A percentile compares a stretch with the other conserved stretches of the same genome.
These are phyloP conservation scores for Choloepus hoffmanni DNA, from an alignment of 2,113 vertebrate species.

Conservation along the genomic window DNA sequence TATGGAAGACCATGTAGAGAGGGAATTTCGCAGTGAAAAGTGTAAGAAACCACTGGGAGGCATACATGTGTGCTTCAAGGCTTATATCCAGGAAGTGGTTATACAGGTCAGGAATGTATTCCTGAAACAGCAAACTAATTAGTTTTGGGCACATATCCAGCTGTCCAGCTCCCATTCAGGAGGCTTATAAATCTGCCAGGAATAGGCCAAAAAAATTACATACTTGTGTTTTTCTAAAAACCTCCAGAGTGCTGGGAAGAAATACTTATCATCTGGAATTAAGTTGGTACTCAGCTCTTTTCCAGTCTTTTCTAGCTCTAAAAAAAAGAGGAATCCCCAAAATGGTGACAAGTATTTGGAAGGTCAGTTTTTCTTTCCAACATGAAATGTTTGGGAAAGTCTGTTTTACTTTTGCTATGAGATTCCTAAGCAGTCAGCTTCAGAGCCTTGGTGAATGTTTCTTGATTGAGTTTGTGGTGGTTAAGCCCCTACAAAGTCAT, in stretches of 20 bases:
- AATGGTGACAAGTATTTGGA: constrained; percentile 54
- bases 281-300: constrained; percentile 26
- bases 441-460: not conserved
- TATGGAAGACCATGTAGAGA: constrained; percentile 99
- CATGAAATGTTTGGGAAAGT: constrained; percentile 47
- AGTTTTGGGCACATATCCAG: constrained; percentile 57
- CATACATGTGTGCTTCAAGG: constrained; percentile 99
- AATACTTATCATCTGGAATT: constrained; percentile 38
- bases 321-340: constrained; percentile 48
- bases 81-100: constrained; percentile 97
- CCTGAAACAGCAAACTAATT: constrained; percentile 87
- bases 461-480: not conserved
- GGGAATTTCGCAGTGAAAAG: constrained; percentile 99
- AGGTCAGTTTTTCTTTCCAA: constrained; percentile 51
- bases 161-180: not conserved
- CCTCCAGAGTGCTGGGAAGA: constrained; percentile 14
- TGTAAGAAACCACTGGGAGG: constrained; percentile 99
- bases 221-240: constrained; percentile 61
- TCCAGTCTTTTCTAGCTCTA: not conserved
- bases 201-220: constrained; percentile 28
- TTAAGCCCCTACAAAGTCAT: not conserved
- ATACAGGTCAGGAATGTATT: constrained; percentile 97
- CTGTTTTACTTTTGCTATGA: constrained; percentile 45
- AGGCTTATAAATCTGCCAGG: constrained; percentile 57
- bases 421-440: constrained; percentile 3